Base-by-base conservation (phyloP, 2,113 vertebrate species). In the Apodemus speciosus region DNA sequence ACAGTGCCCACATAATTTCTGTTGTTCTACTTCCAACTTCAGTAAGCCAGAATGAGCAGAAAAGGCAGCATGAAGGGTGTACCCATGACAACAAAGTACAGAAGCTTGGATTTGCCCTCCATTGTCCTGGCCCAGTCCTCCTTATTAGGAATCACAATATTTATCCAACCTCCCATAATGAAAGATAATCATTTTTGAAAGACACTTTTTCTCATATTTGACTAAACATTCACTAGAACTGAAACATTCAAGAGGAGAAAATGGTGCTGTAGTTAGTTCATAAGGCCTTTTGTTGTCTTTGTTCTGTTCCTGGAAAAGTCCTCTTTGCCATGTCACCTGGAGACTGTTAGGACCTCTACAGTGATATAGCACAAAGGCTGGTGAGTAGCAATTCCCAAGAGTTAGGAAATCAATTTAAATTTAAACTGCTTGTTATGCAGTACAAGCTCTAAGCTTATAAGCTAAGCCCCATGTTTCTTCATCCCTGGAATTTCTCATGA, bases 131-230 rank as follows among this genome's bases (percentile, higher is more conserved):
- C 2, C 35, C 40, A 66, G 14, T 43, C n/a, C 11, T 40, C 14
- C 56, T 76, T 58, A 21, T 25, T 71, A 27, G 23, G 84, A 91
- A 73, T 85, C 51, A 25, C 46, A 72, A 2, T 85, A 68, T 40
- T 92, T 88, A 86, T n/a, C 93, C 16, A 49, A 9, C 21, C 18
- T 87, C 18, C 51, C 49, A 73, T 64, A n/a, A 46, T 60, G 51
- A 85, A 80, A 69, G 35, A 81, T 18, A 35, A 64, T 49, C 15
- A 40, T 80, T 95, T 91, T 53, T 40, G 79, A 91, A 85, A n/a
- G 80, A 2, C 62, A 2, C 9, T 68, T 79, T 89, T 89, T 35
- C 38, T 88, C 27, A 72, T 23, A 18, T 89, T 88, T 64, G 85
- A 71, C 60, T n/a, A 49, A 94, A 60, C 21, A 66, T 13, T 62